phyloP scores from a whole-genome alignment of 2,888 invertebrate species.

The Mesorhabditis sp. region DNA sequence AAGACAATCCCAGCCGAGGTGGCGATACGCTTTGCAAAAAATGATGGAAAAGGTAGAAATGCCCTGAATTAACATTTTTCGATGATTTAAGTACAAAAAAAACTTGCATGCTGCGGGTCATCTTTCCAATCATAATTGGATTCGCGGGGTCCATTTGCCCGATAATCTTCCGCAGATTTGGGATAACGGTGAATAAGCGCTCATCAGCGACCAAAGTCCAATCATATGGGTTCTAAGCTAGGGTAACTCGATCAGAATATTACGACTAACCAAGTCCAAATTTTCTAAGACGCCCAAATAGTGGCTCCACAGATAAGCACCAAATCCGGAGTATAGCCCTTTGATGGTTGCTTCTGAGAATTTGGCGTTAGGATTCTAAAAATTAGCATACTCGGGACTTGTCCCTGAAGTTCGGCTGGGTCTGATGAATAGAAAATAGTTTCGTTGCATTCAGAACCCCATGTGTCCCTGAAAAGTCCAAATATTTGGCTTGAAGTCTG shows the following conservation, averaged over 20 bases:
- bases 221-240: not conserved
- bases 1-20: no score
- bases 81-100: no score
- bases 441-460: slow-evolving; percentile 5
- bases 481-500: not conserved
- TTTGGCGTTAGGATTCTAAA: not conserved
- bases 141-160: not conserved
- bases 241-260: not conserved
- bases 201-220: slow-evolving; percentile 2
- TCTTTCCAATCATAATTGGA: not conserved
- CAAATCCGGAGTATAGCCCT: not conserved
- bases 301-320: not conserved
- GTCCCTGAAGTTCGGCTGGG: not conserved
- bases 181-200: not conserved
- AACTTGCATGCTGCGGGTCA: not conserved
- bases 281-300: not conserved
- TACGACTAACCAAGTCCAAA: not conserved
- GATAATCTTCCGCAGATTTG: not conserved
- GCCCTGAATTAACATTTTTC: no score
- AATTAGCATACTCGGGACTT: not conserved
- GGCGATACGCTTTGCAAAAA: no score
- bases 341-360: not conserved
- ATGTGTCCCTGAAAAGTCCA: not conserved
- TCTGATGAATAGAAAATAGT: not conserved
- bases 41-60: no score